Conservation (phyloP, 2,113 vertebrate species). For the Heptranchias perlo region DNA sequence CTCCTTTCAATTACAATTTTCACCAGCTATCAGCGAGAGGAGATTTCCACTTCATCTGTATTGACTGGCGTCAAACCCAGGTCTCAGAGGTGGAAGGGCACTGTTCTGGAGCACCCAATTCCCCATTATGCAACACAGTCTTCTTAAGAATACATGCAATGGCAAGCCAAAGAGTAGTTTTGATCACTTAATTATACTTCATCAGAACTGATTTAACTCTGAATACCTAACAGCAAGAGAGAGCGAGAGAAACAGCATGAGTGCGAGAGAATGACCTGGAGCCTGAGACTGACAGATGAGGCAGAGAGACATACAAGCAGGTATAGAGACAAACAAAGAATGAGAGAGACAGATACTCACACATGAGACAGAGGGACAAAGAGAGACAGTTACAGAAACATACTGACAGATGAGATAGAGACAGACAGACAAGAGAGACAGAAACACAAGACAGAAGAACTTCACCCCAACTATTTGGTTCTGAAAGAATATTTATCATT, state of each 20-base stretch:
- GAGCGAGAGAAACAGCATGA: background rate
- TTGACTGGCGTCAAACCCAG: background rate
- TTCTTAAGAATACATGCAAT: background rate
- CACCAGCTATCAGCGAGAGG: background rate
- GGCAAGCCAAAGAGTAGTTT: background rate
- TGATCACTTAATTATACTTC: slow-evolving; percentile 7
- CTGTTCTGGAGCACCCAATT: background rate
- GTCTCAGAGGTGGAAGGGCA: background rate
- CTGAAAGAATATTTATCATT: background rate
- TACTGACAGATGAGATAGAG: background rate
- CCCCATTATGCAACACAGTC: background rate
- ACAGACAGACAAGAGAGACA: background rate
- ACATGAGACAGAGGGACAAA: background rate
- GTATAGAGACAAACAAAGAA: background rate
- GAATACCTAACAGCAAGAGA: background rate
- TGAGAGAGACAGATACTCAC: background rate
- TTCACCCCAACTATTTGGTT: background rate
- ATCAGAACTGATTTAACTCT: background rate
- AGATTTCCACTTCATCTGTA: background rate
- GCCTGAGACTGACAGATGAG: background rate
- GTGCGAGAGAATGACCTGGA: background rate
- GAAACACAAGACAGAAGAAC: background rate
- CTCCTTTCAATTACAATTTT: background rate
- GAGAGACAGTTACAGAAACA: background rate
- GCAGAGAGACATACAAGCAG: background rate